These are phyloP conservation scores for Danio jaintianensis DNA, from an alignment of 2,797 vertebrate genomes.

Conservation along the genomic window DNA sequence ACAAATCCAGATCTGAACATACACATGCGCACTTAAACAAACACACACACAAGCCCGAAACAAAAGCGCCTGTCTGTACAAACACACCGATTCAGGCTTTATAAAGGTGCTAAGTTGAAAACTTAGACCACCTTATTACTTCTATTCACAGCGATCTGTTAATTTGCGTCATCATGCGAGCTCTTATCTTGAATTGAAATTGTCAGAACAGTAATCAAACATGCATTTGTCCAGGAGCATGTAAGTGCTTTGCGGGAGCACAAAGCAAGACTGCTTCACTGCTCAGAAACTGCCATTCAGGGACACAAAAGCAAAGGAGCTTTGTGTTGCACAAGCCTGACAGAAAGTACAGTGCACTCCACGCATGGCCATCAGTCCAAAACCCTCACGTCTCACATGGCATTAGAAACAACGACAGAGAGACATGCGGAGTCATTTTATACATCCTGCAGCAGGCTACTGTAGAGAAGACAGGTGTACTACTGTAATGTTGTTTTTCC, in stretches of 20 bases:
- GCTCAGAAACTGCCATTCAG: slow-evolving; percentile 1
- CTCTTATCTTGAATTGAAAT: slow-evolving; percentile 35
- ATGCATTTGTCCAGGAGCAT: slow-evolving; percentile 8
- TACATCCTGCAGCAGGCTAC: background rate
- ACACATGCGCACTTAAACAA: slow-evolving; percentile 27
- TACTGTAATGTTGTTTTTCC: background rate
- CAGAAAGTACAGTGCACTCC: slow-evolving; percentile 24
- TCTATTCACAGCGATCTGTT: background rate
- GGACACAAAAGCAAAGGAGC: slow-evolving; percentile 33
- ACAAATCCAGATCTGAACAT: slow-evolving; percentile 22
- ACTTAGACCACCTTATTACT: background rate
- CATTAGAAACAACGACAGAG: background rate
- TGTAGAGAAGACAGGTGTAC: slow-evolving; percentile 26
- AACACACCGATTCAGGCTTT: slow-evolving; percentile 24
- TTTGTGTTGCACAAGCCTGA: slow-evolving; percentile 23
- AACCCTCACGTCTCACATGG: slow-evolving; percentile 18
- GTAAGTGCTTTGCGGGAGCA: background rate
- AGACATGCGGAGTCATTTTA: background rate
- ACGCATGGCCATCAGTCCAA: slow-evolving; percentile 12
- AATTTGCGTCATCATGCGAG: background rate
- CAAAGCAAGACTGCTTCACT: background rate
- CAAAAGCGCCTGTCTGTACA: slow-evolving; percentile 34
- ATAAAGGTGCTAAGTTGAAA: slow-evolving; percentile 28
- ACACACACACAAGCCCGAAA: slow-evolving; percentile 7
- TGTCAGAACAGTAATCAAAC: slow-evolving; percentile 41